Conservation (phyloP, 2,113 vertebrate species). For the Peucedramus taeniatus region DNA sequence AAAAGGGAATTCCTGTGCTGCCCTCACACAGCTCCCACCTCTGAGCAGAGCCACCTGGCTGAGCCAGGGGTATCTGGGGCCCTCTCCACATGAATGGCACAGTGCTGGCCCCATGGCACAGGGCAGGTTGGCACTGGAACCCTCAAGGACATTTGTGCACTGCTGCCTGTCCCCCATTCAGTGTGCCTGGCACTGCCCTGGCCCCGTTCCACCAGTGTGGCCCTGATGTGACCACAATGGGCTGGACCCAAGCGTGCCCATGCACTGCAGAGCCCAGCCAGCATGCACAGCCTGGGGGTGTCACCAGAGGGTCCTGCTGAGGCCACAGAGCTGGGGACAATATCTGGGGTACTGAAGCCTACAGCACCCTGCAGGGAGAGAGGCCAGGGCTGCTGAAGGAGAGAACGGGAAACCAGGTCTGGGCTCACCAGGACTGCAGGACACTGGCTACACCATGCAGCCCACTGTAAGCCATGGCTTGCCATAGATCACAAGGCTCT, state of each 20-base stretch:
- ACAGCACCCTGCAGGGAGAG: neutral
- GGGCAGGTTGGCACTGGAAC: neutral
- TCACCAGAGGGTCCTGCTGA: neutral
- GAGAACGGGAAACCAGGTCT: accelerated
- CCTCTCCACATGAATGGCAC: neutral
- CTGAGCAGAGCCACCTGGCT: neutral
- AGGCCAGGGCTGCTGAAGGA: neutral
- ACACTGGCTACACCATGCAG: accelerated
- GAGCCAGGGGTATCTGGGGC: neutral
- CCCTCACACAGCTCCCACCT: neutral
- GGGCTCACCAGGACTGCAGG: neutral
- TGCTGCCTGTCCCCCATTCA: neutral
- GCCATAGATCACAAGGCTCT: neutral
- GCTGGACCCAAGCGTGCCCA: accelerated
- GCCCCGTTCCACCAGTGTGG: neutral
- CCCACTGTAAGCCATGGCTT: neutral
- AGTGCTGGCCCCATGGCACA: neutral
- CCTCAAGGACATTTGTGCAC: accelerated
- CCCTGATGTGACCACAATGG: accelerated
- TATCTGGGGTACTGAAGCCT: neutral
- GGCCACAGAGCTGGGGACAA: accelerated
- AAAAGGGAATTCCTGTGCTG: neutral
- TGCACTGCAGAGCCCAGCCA: neutral
- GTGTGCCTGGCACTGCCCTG: neutral
- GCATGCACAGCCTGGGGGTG: neutral